These are phyloP conservation scores for Leucoma salicis DNA, from an alignment of 2,888 invertebrate genomes.

Conservation along the genomic window DNA sequence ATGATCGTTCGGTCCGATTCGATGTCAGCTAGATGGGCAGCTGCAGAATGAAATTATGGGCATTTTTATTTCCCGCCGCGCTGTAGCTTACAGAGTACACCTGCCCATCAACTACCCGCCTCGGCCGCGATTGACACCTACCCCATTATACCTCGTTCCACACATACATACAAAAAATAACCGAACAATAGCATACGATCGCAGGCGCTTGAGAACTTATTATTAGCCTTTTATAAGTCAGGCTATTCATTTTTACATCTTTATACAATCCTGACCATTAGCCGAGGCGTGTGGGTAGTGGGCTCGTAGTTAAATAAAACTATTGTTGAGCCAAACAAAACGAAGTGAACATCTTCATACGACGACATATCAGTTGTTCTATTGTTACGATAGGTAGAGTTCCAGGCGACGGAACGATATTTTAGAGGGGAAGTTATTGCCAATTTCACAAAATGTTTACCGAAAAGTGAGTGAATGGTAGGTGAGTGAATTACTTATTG, in stretches of 20 bases:
- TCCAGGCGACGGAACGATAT: slow-evolving; percentile 56
- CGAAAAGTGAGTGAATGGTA: slow-evolving; percentile 74
- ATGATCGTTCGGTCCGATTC: slow-evolving; percentile 54
- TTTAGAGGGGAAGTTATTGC: slow-evolving; percentile 77
- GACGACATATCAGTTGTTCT: slow-evolving; percentile 59
- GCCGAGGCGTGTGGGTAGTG: slow-evolving; percentile 79
- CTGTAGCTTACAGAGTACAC: slow-evolving; percentile 49
- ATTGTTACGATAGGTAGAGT: slow-evolving; percentile 62
- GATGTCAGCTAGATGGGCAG: slow-evolving; percentile 75
- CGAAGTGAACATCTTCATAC: slow-evolving; percentile 80
- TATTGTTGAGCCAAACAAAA: slow-evolving; percentile 77
- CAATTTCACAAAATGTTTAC: slow-evolving; percentile 78
- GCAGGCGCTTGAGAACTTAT: slow-evolving; percentile 78
- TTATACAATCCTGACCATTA: slow-evolving; percentile 79
- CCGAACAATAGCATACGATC: slow-evolving; percentile 69
- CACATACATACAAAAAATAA: slow-evolving; percentile 62
- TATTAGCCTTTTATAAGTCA: slow-evolving; percentile 74
- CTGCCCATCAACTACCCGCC: slow-evolving; percentile 52
- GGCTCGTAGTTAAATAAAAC: slow-evolving; percentile 79
- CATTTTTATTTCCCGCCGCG: slow-evolving; percentile 69
- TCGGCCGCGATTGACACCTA: slow-evolving; percentile 77
- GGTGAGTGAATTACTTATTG: slow-evolving; percentile 79
- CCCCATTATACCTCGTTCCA: slow-evolving; percentile 68
- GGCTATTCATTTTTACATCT: slow-evolving; percentile 77
- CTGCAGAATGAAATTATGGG: slow-evolving; percentile 79